These are phyloP conservation scores for Laspeyria flexula DNA, from an alignment of 2,888 invertebrate genomes.

Conservation along the genomic window DNA sequence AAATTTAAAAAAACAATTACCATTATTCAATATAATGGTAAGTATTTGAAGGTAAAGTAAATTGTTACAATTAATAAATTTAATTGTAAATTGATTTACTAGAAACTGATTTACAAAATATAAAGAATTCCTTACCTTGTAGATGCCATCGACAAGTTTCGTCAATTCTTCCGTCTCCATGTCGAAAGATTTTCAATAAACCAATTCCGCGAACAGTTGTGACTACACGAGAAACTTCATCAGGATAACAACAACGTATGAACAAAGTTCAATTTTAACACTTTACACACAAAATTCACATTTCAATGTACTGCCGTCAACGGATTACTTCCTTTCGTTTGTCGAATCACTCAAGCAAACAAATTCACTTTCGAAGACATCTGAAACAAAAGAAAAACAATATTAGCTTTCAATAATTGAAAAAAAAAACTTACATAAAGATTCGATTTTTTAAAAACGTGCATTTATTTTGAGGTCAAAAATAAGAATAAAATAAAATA, in stretches of 20 bases:
- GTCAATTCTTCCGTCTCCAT: conserved; percentile 96
- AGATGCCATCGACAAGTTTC: conserved; percentile 95
- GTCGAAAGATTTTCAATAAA: conserved; percentile 70
- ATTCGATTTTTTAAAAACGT: background rate
- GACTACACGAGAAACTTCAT: conserved; percentile 81
- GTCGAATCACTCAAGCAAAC: conserved; percentile 71
- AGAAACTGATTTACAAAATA: background rate
- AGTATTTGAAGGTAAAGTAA: too few species aligned
- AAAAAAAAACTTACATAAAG: conserved; percentile 5
- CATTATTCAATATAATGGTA: too few species aligned
- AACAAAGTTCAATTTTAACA: conserved; percentile 73
- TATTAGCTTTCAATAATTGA: conserved; percentile 33
- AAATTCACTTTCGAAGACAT: conserved; percentile 75
- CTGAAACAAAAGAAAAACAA: conserved; percentile 78
- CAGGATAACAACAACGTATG: conserved; percentile 64
- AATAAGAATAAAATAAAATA: background rate
- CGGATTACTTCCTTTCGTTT: conserved; percentile 52
- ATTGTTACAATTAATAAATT: too few species aligned
- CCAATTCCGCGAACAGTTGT: conserved; percentile 57
- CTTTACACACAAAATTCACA: conserved; percentile 78
- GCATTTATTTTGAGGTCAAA: background rate
- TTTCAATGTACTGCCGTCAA: conserved; percentile 69
- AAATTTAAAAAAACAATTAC: too few species aligned
- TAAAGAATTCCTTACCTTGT: conserved; percentile 88
- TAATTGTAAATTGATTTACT: background rate